A percentile compares a stretch with the other conserved stretches of the same genome.
Conservation (phyloP, 2,797 vertebrate genomes). For the Myotis daubentonii region DNA sequence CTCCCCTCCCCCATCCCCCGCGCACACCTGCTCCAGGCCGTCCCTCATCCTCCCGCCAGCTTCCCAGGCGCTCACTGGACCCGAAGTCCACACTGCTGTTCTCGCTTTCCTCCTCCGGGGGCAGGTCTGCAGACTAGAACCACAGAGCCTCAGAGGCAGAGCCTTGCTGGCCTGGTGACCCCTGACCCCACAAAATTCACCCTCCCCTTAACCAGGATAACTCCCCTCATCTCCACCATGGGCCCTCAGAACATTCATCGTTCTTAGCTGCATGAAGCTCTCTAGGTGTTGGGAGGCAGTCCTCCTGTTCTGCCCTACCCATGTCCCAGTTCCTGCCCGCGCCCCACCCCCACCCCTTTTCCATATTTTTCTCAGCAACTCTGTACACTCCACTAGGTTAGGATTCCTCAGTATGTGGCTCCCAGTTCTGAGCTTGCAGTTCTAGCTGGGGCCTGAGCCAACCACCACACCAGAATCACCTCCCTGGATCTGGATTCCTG, state of each 20-base stretch:
- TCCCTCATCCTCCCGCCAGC: slow-evolving; percentile 83
- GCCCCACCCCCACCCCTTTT: no score
- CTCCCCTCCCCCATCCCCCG: rapidly evolving
- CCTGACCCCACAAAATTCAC: neutral
- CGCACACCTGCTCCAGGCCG: slow-evolving; percentile 40
- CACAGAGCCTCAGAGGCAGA: neutral
- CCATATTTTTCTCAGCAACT: neutral
- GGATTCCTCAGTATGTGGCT: neutral
- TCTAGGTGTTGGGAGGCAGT: neutral
- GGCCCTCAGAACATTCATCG: neutral
- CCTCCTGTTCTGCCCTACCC: neutral
- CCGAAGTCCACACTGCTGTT: slow-evolving; percentile 74
- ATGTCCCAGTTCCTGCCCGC: neutral
- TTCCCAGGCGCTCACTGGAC: slow-evolving; percentile 86
- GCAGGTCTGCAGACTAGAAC: slow-evolving; percentile 76
- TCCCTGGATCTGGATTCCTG: neutral
- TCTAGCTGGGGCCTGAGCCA: neutral
- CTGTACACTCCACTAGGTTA: neutral
- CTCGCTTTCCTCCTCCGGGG: slow-evolving; percentile 86
- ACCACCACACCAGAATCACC: neutral
- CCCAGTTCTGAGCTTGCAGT: neutral
- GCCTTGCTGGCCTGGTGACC: neutral
- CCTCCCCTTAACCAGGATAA: neutral
- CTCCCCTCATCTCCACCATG: neutral
- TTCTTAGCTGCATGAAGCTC: neutral